Conservation (phyloP, 2,113 vertebrate genomes). For the Phainopepla nitens region DNA sequence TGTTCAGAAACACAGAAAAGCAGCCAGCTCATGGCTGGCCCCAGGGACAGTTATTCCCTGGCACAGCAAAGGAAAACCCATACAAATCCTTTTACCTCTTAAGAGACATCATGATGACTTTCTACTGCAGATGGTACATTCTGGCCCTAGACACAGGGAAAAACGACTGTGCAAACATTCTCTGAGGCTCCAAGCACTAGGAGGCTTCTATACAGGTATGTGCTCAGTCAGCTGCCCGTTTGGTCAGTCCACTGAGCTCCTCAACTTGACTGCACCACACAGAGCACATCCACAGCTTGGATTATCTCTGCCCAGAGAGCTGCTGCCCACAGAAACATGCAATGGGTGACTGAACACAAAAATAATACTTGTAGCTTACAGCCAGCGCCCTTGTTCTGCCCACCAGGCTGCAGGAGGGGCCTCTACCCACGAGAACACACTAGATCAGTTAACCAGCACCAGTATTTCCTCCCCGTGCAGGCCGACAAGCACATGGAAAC, state of each 20-base stretch:
- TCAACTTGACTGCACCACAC: neutral
- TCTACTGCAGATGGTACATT: neutral
- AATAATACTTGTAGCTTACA: neutral
- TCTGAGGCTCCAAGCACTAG: rapidly evolving
- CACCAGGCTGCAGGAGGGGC: neutral
- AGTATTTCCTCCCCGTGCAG: neutral
- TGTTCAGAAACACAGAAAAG: neutral
- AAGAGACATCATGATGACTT: neutral
- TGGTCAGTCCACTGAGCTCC: neutral
- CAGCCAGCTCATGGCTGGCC: neutral
- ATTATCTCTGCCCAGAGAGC: neutral
- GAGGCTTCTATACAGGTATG: neutral
- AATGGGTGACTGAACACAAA: neutral
- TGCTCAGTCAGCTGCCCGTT: neutral
- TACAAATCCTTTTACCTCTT: neutral
- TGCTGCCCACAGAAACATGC: neutral
- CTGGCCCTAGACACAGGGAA: neutral
- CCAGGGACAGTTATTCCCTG: neutral
- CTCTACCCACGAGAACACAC: neutral
- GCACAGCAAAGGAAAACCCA: neutral
- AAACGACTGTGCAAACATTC: neutral
- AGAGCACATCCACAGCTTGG: neutral
- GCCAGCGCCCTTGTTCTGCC: neutral
- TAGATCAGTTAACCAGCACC: neutral
- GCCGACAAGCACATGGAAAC: neutral